phyloP scores from a whole-genome alignment of 2,113 vertebrate genomes.

The Serinus canaria region DNA sequence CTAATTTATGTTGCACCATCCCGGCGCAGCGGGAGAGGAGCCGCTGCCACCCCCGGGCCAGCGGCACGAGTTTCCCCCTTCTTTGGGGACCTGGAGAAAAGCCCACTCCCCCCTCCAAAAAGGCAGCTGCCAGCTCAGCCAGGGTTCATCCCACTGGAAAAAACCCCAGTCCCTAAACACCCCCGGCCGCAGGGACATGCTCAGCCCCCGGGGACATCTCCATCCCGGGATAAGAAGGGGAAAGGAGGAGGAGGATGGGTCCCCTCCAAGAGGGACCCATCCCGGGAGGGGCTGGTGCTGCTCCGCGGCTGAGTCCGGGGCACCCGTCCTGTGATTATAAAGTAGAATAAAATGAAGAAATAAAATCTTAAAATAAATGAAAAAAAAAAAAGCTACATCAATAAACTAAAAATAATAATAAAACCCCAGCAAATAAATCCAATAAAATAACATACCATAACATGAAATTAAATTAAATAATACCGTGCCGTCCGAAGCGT shows the following conservation, averaged over 20 bases:
- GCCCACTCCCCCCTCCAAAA: rapidly evolving
- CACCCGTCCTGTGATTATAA: neutral
- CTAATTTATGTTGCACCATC: neutral
- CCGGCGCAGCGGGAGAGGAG: neutral
- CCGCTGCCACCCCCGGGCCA: neutral
- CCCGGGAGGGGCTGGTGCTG: neutral
- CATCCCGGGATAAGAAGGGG: neutral
- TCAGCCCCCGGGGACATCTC: neutral
- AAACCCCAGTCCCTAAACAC: neutral
- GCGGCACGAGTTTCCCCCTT: neutral
- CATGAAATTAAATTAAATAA: rapidly evolving
- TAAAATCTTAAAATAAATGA: neutral
- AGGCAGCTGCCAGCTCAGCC: neutral
- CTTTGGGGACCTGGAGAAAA: neutral
- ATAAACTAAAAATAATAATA: neutral
- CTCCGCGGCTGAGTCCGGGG: neutral
- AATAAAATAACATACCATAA: neutral
- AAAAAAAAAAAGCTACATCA: neutral
- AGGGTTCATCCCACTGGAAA: neutral
- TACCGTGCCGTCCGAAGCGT: rapidly evolving
- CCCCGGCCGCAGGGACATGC: neutral
- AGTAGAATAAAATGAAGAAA: neutral
- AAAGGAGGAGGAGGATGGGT: neutral
- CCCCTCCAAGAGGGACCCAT: neutral
- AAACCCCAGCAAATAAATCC: neutral